A percentile compares a stretch with the other conserved stretches of the same genome.
Evolutionary conservation across 2,888 invertebrate species (phyloP).

Genomic region (Xanthorhoe designata): DNA sequence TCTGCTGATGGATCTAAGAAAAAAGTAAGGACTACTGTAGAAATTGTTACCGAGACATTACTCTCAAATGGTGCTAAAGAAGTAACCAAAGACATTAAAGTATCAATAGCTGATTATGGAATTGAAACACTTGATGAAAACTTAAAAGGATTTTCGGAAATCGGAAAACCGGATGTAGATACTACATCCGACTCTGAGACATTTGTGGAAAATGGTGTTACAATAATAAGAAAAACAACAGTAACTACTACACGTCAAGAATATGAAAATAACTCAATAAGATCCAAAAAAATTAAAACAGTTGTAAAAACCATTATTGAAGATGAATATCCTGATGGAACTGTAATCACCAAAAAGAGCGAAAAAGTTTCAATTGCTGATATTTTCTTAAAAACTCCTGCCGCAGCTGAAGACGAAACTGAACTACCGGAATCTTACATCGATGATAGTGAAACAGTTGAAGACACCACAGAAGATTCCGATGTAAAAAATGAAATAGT

Average conservation of each 20-base stretch:
- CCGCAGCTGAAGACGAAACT: slow-evolving; percentile 46
- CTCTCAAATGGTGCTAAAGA: slow-evolving; percentile 70
- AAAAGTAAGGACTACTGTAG: slow-evolving; percentile 70
- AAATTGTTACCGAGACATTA: slow-evolving; percentile 69
- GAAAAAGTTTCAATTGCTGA: slow-evolving; percentile 77
- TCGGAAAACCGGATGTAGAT: slow-evolving; percentile 64
- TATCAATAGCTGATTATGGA: slow-evolving; percentile 70
- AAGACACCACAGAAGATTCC: slow-evolving; percentile 72
- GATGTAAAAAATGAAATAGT: slow-evolving; percentile 73
- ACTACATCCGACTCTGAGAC: slow-evolving; percentile 57
- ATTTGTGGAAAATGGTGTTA: slow-evolving; percentile 62
- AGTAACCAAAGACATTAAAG: slow-evolving; percentile 75
- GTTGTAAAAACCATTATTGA: slow-evolving; percentile 64
- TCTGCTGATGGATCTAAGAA: slow-evolving; percentile 60
- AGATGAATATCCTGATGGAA: slow-evolving; percentile 76
- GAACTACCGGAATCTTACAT: slow-evolving; percentile 59
- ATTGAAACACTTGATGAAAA: slow-evolving; percentile 66
- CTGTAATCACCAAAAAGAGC: slow-evolving; percentile 72
- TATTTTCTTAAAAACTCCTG: slow-evolving; percentile 56
- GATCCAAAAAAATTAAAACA: slow-evolving; percentile 71
- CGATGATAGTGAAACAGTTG: slow-evolving; percentile 70
- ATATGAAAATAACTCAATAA: slow-evolving; percentile 60
- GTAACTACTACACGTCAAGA: slow-evolving; percentile 68
- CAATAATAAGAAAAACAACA: slow-evolving; percentile 69
- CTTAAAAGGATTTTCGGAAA: slow-evolving; percentile 59